Percentiles rank a stretch among this genome's conserved stretches.
These are phyloP conservation scores for Caenorhabditis sp. DNA, from an alignment of 2,888 invertebrate species.

Conservation along the genomic window DNA sequence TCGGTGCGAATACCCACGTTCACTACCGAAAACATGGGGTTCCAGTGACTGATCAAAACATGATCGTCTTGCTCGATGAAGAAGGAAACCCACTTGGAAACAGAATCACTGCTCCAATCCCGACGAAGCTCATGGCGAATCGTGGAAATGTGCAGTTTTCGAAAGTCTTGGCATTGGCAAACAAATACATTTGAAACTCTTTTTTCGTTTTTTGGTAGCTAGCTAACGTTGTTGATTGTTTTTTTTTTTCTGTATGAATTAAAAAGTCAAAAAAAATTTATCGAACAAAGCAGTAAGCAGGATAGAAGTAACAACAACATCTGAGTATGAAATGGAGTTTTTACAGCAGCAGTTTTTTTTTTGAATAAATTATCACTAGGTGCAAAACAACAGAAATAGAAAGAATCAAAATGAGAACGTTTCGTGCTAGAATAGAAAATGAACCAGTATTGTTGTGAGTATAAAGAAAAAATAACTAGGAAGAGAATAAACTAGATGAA, in stretches of 20 bases:
- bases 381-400: conserved; percentile 38
- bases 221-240: conserved; percentile 21
- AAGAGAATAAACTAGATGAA: not conserved
- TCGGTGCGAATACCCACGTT: conserved; percentile 81
- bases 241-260: conserved; percentile 4
- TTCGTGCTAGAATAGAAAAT: conserved; percentile 45
- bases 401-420: conserved; percentile 31
- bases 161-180: conserved; percentile 83
- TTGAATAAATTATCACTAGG: not conserved
- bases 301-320: conserved; percentile 30
- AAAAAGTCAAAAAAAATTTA: not conserved
- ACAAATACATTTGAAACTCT: conserved; percentile 78
- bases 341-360: not conserved
- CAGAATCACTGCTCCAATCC: conserved; percentile 95
- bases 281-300: not conserved
- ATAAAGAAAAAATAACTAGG: conserved; percentile 5
- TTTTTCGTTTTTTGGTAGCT: too few species aligned
- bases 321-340: not conserved
- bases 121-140: conserved; percentile 85
- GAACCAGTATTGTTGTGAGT: conserved; percentile 40
- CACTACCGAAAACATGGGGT: conserved; percentile 80
- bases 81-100: conserved; percentile 94
- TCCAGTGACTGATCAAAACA: conserved; percentile 85
- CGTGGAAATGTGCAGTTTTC: conserved; percentile 77
- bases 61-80: conserved; percentile 90